phyloP scores from a whole-genome alignment of 2,797 vertebrate genomes.

The Melanotaenia nigrans region DNA sequence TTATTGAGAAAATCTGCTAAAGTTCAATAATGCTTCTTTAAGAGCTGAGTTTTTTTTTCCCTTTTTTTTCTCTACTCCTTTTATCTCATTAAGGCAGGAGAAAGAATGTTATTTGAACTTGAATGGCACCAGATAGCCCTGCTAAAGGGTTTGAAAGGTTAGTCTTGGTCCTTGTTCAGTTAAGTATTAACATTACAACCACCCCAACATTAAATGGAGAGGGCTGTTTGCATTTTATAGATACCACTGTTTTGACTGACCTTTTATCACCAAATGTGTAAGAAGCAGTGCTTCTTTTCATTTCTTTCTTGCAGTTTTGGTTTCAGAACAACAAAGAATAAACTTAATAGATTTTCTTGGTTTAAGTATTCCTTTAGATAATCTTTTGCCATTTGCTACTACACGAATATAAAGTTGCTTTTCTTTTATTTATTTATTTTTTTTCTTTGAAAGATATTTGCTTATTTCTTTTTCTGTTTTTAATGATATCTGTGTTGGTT shows the following conservation, averaged over 20 bases:
- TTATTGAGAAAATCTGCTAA: not conserved
- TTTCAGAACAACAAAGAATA: not conserved
- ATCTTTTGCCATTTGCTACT: not conserved
- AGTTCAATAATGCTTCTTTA: not conserved
- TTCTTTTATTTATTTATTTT: not conserved
- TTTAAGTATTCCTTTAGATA: not conserved
- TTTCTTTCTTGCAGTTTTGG: not conserved
- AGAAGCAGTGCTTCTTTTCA: not conserved
- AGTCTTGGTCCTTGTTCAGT: not conserved
- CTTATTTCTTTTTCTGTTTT: not conserved
- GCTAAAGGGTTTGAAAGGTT: not conserved
- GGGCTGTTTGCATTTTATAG: not conserved
- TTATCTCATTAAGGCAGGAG: not conserved
- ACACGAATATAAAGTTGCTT: not conserved
- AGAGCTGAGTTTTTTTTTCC: not conserved
- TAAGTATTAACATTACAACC: not conserved
- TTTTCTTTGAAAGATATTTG: not conserved
- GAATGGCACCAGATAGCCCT: slow-evolving; percentile 4
- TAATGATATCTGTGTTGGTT: not conserved
- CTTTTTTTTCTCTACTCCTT: not conserved
- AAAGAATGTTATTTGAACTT: not conserved
- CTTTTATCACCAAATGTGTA: not conserved
- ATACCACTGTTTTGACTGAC: not conserved
- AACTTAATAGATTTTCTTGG: not conserved
- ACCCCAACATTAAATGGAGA: not conserved